Conservation (phyloP, 2,888 invertebrate genomes). For the Apocheima hispidaria region DNA sequence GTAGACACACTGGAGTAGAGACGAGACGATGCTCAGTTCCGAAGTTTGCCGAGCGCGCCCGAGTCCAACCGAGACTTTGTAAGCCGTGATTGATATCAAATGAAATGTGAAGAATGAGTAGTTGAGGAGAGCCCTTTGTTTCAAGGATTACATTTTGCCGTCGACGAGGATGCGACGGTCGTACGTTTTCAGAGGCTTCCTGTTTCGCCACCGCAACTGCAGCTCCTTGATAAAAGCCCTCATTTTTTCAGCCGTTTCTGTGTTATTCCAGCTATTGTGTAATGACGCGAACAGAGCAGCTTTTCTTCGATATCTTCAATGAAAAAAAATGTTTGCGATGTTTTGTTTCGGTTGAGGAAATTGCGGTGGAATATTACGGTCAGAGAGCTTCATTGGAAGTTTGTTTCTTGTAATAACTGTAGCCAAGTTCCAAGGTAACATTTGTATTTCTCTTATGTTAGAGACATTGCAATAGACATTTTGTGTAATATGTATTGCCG, state of each 20-base stretch:
- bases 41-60: slow-evolving; percentile 69
- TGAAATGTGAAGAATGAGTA: slow-evolving; percentile 85
- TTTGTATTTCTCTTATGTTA: neutral
- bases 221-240: slow-evolving; percentile 45
- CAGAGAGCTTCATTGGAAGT: slow-evolving; percentile 27
- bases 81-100: slow-evolving; percentile 85
- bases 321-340: slow-evolving; percentile 36
- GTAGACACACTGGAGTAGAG: slow-evolving; percentile 73
- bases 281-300: slow-evolving; percentile 41
- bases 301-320: slow-evolving; percentile 37
- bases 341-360: slow-evolving; percentile 36
- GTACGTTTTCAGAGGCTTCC: slow-evolving; percentile 50
- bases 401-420: slow-evolving; percentile 25
- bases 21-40: slow-evolving; percentile 66
- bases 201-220: slow-evolving; percentile 40
- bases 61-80: slow-evolving; percentile 71
- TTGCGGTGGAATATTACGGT: slow-evolving; percentile 33
- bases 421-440: neutral
- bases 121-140: slow-evolving; percentile 80
- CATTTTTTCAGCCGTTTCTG: slow-evolving; percentile 39
- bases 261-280: slow-evolving; percentile 39
- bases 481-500: neutral
- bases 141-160: slow-evolving; percentile 73
- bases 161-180: slow-evolving; percentile 47
- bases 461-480: neutral